phyloP scores from a whole-genome alignment of 2,888 invertebrate genomes.

The Nemotelus nigrinus region DNA sequence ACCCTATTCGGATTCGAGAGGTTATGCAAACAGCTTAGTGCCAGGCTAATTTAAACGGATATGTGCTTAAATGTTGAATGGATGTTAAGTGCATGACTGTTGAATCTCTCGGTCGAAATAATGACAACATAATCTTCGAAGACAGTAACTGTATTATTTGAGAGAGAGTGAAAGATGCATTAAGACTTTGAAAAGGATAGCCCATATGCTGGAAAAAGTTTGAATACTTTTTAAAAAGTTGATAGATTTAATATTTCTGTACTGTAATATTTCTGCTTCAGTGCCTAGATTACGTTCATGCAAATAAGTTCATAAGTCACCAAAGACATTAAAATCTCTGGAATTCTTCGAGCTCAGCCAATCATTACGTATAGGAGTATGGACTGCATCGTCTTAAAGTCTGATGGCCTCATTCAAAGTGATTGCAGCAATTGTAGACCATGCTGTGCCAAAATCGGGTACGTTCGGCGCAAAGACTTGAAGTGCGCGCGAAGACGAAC shows the following conservation, averaged over 20 bases:
- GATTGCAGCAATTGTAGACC: neutral
- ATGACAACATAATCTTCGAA: too few relatives aligned
- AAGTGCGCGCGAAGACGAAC: slow-evolving; percentile 18
- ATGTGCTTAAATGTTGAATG: neutral
- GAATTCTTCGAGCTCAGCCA: neutral
- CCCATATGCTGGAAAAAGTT: too few relatives aligned
- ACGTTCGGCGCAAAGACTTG: slow-evolving; percentile 5
- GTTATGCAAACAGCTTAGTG: slow-evolving; percentile 31
- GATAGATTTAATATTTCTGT: too few relatives aligned
- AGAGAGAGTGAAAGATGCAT: too few relatives aligned
- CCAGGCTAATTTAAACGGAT: slow-evolving; percentile 22
- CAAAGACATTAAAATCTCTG: too few relatives aligned
- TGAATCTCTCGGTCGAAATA: too few relatives aligned
- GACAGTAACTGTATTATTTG: too few relatives aligned
- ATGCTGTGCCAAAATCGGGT: neutral
- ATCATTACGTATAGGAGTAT: neutral
- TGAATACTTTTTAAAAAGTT: too few relatives aligned
- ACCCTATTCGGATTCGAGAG: slow-evolving; percentile 35
- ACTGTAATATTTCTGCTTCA: too few relatives aligned
- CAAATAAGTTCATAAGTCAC: too few relatives aligned
- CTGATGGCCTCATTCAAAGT: neutral
- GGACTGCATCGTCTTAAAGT: neutral
- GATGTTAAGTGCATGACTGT: neutral
- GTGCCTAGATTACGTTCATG: too few relatives aligned
- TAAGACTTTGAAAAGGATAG: too few relatives aligned